phyloP scores from a whole-genome alignment of 2,797 vertebrate genomes.

The Zalophus californianus region DNA sequence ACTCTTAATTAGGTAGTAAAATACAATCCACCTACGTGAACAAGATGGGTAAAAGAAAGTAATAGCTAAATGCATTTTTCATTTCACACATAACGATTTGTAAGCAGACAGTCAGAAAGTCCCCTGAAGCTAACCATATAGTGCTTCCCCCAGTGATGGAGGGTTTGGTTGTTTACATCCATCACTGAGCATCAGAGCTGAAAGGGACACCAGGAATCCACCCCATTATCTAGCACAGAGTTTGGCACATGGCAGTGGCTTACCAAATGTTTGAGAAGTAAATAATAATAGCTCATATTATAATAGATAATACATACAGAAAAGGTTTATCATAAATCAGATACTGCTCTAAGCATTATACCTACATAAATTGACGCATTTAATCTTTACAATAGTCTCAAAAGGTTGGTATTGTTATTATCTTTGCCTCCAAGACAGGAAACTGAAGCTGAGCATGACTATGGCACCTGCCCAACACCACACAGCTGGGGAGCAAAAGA shows the following conservation, averaged over 20 bases:
- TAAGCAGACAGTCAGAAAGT: conserved; percentile 63
- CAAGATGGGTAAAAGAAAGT: conserved; percentile 78
- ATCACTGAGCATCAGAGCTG: not conserved
- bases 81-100: conserved; percentile 69
- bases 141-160: not conserved
- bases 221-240: not conserved
- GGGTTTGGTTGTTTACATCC: not conserved
- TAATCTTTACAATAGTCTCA: not conserved
- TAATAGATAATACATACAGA: not conserved
- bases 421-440: not conserved
- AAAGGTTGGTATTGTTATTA: not conserved
- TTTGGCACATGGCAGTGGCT: conserved; percentile 26
- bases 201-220: not conserved
- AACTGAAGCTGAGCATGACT: not conserved
- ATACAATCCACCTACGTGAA: conserved; percentile 79
- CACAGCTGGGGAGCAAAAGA: not conserved
- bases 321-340: not conserved
- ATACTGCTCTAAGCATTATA: not conserved
- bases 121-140: conserved; percentile 61
- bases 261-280: conserved; percentile 48
- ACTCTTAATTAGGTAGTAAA: conserved; percentile 81
- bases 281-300: conserved; percentile 42
- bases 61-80: conserved; percentile 79
- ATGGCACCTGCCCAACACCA: not conserved
- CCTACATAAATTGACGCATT: not conserved